Percentiles rank a stretch among this genome's conserved stretches.
These are phyloP conservation scores for Serripes groenlandicus DNA, from an alignment of 2,888 invertebrate genomes.

Conservation along the genomic window DNA sequence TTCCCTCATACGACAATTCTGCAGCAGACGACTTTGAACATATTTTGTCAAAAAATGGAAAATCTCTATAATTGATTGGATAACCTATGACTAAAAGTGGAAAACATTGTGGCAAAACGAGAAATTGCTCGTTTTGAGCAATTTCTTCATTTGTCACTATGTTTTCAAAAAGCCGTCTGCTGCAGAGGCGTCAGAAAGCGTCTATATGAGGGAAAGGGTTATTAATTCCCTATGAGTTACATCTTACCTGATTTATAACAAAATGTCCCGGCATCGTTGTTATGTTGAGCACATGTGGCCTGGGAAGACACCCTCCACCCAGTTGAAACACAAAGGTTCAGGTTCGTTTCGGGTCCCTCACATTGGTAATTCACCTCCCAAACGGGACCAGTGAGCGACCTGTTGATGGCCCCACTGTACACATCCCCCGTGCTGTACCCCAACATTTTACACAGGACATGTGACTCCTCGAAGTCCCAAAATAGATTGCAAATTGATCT, in stretches of 20 bases:
- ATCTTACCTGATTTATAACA: slow-evolving; percentile 73
- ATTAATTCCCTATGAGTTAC: no score
- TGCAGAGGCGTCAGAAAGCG: no score
- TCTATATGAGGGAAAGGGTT: no score
- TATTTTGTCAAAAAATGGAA: no score
- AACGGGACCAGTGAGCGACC: slow-evolving; percentile 72
- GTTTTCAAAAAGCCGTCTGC: no score
- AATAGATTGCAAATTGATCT: slow-evolving; percentile 92
- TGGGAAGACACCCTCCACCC: slow-evolving; percentile 64
- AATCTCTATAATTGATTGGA: no score
- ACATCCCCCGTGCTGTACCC: slow-evolving; percentile 69
- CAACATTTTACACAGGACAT: slow-evolving; percentile 87
- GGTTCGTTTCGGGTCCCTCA: slow-evolving; percentile 64
- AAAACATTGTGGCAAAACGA: background rate
- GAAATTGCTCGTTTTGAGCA: background rate
- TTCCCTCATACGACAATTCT: no score
- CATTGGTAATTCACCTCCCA: slow-evolving; percentile 78
- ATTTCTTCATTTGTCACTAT: background rate
- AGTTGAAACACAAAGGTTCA: slow-evolving; percentile 72
- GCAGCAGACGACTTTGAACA: no score
- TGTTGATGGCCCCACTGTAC: slow-evolving; percentile 57
- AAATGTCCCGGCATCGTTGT: slow-evolving; percentile 72
- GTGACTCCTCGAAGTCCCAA: slow-evolving; percentile 90
- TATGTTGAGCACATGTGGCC: slow-evolving; percentile 60
- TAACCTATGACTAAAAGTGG: no score